Evolutionary conservation across 2,888 invertebrate genomes (phyloP), one percentile per base, ranked within the genome.

Genomic region (Cordilura impudica): DNA sequence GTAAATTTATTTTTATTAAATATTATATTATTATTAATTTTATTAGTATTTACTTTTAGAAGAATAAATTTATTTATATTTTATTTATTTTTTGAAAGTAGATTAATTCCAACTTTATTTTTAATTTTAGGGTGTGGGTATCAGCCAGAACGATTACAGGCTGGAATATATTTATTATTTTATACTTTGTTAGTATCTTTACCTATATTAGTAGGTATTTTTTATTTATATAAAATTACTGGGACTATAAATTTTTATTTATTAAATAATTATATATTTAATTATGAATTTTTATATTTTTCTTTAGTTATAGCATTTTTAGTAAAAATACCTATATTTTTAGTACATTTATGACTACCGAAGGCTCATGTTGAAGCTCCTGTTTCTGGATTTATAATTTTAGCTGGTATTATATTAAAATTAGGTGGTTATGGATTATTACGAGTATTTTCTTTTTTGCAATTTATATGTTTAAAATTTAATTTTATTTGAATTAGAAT

Each of bases 341-440:
- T 93, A 86, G 88, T 93, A 89, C 94, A 94, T 92, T 90, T 94
- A 85, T 94, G 94, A 86, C 88, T 94, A 26, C 94, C 94, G 78
- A 94, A 94, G 66, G 94, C 94, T 89, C 94, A 94, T 93, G 94
- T 94, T 1, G 94, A 94, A 82, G 94, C 94, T 70, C 94, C 94
- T 4, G 91, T 94, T 81, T 91, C 92, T 2, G 94, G 94, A 0
- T 94, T 94, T 2, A 94, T 94, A 90, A 92, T 94, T 92, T 93
- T 94, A 89, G 94, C 94, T 0, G 94, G 93, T 0, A 90, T 94
- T 89, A 91, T 94, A 85, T 91, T 95, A 89, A 94, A 95, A 87
- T 91, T 94, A 90, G 94, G 94, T 0, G 93, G 93, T 0, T 94
- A 94, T 91, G 94, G 94, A 0, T 83, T 94, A 84, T 88, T 93